Percentiles rank a stretch among this genome's conserved stretches.
Evolutionary conservation across 1,140 invertebrate species (phyloP).

Genomic region (Zaprionus camerounensis): DNA sequence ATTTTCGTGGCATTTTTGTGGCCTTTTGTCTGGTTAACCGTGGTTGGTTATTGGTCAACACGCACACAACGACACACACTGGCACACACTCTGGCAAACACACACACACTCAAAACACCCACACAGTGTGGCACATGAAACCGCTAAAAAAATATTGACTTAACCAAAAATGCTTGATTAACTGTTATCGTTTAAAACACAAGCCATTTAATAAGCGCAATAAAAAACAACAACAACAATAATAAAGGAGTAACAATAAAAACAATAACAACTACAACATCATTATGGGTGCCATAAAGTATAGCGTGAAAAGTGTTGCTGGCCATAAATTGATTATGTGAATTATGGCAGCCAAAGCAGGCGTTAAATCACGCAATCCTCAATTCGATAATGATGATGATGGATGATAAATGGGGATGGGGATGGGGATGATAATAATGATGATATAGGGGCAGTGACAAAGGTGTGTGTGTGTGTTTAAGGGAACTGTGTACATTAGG

Average conservation of each 20-base stretch:
- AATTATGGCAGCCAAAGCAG: conserved; percentile 10
- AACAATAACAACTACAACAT: conserved; percentile 4
- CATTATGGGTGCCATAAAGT: conserved; percentile 6
- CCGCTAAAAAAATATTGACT: conserved; percentile 81
- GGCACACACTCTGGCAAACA: conserved; percentile 9
- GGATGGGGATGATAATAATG: background rate
- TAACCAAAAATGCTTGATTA: conserved; percentile 81
- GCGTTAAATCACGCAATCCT: background rate
- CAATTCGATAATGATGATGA: conserved; percentile 9
- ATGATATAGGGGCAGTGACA: background rate
- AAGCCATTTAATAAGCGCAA: conserved; percentile 57
- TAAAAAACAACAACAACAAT: conserved; percentile 39
- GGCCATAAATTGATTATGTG: conserved; percentile 34
- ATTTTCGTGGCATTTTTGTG: conserved; percentile 84
- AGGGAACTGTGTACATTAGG: background rate
- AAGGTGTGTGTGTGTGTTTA: background rate
- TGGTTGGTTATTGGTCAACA: conserved; percentile 83
- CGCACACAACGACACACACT: conserved; percentile 34
- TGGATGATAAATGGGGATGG: background rate
- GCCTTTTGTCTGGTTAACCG: conserved; percentile 84
- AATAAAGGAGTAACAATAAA: background rate
- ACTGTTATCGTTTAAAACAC: conserved; percentile 72
- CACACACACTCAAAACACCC: conserved; percentile 13
- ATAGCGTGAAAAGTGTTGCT: conserved; percentile 4
- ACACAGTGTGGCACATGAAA: conserved; percentile 36